Evolutionary conservation across 2,888 invertebrate genomes (phyloP).

Genomic region (Athalia rosae): DNA sequence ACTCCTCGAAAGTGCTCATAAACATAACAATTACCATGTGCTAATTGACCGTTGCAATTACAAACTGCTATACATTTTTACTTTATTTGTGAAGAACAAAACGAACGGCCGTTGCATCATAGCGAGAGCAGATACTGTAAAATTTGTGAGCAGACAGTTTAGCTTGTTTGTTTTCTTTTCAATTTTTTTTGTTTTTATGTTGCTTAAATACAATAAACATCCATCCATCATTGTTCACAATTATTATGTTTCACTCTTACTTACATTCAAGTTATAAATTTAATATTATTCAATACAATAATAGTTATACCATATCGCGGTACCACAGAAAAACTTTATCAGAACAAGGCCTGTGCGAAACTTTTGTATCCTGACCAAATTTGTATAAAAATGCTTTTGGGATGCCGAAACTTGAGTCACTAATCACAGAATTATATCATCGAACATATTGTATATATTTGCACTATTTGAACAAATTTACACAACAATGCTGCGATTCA

Average conservation of each 20-base stretch:
- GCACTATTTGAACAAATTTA: slow-evolving; percentile 12
- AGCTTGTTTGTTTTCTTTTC: slow-evolving; percentile 52
- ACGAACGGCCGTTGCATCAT: not conserved
- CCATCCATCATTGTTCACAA: slow-evolving; percentile 51
- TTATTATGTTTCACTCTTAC: slow-evolving; percentile 51
- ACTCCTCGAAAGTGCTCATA: too few species aligned
- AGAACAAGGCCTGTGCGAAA: slow-evolving; percentile 64
- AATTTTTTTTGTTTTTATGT: slow-evolving; percentile 45
- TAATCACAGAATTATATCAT: slow-evolving; percentile 4
- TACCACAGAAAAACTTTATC: slow-evolving; percentile 56
- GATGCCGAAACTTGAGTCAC: slow-evolving; percentile 20
- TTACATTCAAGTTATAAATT: slow-evolving; percentile 53
- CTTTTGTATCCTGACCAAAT: slow-evolving; percentile 51
- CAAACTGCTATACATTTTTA: not conserved
- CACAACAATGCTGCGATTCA: slow-evolving; percentile 9
- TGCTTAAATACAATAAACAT: slow-evolving; percentile 55
- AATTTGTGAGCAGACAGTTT: slow-evolving; percentile 62
- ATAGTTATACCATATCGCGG: slow-evolving; percentile 39
- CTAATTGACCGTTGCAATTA: too few species aligned
- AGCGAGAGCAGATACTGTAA: slow-evolving; percentile 57
- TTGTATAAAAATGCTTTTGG: slow-evolving; percentile 52
- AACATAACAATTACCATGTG: too few species aligned
- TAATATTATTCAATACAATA: slow-evolving; percentile 56
- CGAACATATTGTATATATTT: slow-evolving; percentile 15
- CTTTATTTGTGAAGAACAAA: not conserved